phyloP scores from a whole-genome alignment of 2,797 vertebrate genomes.

The Sebastiscus albofasciatus region DNA sequence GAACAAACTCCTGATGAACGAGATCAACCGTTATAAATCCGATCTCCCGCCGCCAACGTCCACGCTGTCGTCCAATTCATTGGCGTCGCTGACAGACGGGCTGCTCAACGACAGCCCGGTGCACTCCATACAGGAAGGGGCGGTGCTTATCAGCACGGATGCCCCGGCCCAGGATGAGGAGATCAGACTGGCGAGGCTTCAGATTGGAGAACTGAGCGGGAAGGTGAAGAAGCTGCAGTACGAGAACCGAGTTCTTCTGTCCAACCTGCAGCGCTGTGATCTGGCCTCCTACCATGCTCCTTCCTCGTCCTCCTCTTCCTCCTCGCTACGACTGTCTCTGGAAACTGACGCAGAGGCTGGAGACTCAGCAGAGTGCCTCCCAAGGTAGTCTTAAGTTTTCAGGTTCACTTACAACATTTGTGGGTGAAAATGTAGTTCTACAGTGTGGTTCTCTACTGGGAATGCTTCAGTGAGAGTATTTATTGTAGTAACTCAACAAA shows the following conservation, averaged over 20 bases:
- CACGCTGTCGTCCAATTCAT: constrained; percentile 40
- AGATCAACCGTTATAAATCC: constrained; percentile 94
- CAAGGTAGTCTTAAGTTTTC: constrained; percentile 65
- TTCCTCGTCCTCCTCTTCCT: constrained; percentile 67
- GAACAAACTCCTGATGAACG: constrained; percentile 95
- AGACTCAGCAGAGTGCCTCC: constrained; percentile 92
- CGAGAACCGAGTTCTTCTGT: constrained; percentile 95
- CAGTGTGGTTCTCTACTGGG: neutral
- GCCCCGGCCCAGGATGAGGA: constrained; percentile 87
- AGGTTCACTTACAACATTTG: neutral
- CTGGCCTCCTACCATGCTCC: constrained; percentile 90
- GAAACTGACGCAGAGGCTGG: constrained; percentile 94
- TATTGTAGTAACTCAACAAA: neutral
- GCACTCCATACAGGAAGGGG: constrained; percentile 88
- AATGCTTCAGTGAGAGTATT: neutral
- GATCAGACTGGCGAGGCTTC: constrained; percentile 88
- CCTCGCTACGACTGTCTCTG: constrained; percentile 83
- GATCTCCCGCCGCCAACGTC: constrained; percentile 81
- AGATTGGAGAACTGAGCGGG: constrained; percentile 93
- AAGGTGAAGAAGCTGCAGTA: constrained; percentile 99
- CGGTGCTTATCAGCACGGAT: constrained; percentile 87
- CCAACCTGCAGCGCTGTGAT: constrained; percentile 96
- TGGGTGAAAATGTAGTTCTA: neutral
- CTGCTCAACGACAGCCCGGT: constrained; percentile 73
- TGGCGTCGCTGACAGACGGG: constrained; percentile 61